These are phyloP conservation scores for Meriones unguiculatus DNA, from an alignment of 2,113 vertebrate genomes.

Conservation along the genomic window DNA sequence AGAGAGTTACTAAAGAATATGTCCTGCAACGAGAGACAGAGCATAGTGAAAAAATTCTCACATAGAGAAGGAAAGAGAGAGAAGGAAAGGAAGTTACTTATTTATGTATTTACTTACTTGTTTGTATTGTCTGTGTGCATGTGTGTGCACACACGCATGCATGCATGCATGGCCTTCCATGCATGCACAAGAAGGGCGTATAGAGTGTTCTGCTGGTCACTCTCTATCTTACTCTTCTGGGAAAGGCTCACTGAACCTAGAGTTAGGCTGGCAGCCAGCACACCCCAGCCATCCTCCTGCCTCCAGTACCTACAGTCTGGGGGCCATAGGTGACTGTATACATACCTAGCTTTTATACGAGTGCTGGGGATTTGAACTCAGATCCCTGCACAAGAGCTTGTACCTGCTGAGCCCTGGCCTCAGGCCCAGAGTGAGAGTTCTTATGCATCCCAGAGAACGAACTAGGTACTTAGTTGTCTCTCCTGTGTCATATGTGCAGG, in stretches of 20 bases:
- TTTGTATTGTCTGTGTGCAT: neutral
- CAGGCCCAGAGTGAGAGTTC: neutral
- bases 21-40: neutral
- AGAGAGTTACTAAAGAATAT: neutral
- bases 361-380: neutral
- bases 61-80: neutral
- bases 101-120: neutral
- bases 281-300: neutral
- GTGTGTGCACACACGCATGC: neutral
- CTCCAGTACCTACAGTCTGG: neutral
- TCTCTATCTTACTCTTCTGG: neutral
- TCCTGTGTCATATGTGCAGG: neutral
- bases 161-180: neutral
- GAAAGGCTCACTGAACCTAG: neutral
- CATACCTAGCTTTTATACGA: neutral
- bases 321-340: neutral
- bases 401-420: neutral
- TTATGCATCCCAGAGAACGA: neutral
- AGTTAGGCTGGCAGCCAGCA: neutral
- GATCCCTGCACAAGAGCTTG: neutral
- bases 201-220: neutral
- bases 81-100: neutral
- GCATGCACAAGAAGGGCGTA: neutral
- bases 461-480: neutral
- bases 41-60: neutral